Conservation (phyloP, 2,888 invertebrate genomes). For the Agriotes lineatus region DNA sequence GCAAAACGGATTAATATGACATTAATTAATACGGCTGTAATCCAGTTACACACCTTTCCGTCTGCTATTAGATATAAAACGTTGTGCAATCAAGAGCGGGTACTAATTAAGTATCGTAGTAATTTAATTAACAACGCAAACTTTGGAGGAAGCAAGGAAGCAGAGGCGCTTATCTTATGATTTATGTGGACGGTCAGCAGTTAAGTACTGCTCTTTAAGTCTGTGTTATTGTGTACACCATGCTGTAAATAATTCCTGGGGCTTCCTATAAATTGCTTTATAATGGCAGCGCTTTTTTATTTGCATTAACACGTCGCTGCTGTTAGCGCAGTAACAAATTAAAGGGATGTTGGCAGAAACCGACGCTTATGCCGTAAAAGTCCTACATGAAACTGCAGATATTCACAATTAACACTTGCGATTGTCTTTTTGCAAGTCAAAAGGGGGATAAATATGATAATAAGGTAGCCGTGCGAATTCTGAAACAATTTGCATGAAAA, state of each 20-base stretch:
- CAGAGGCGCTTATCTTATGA: slow-evolving; percentile 58
- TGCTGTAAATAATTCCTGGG: slow-evolving; percentile 56
- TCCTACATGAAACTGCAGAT: too few relatives aligned
- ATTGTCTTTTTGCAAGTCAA: too few relatives aligned
- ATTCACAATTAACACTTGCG: too few relatives aligned
- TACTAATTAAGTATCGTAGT: slow-evolving; percentile 59
- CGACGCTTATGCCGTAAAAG: too few relatives aligned
- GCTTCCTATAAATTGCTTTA: slow-evolving; percentile 55
- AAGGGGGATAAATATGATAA: too few relatives aligned
- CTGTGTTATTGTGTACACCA: slow-evolving; percentile 54
- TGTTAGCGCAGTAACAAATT: neutral
- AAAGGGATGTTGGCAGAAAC: too few relatives aligned
- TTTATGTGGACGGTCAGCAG: slow-evolving; percentile 58
- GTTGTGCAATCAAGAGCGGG: slow-evolving; percentile 52
- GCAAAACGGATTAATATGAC: slow-evolving; percentile 39
- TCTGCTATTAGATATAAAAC: slow-evolving; percentile 46
- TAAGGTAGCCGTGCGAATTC: too few relatives aligned
- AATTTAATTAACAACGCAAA: slow-evolving; percentile 61
- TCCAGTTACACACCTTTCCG: slow-evolving; percentile 47
- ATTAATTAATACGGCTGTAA: slow-evolving; percentile 48
- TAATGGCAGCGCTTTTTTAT: slow-evolving; percentile 45
- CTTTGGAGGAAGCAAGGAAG: slow-evolving; percentile 55
- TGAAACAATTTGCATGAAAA: too few relatives aligned
- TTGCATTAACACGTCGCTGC: neutral
- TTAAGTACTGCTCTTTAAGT: slow-evolving; percentile 58